These are phyloP conservation scores for Sebastes nivosus DNA, from an alignment of 2,797 vertebrate species.

Conservation along the genomic window DNA sequence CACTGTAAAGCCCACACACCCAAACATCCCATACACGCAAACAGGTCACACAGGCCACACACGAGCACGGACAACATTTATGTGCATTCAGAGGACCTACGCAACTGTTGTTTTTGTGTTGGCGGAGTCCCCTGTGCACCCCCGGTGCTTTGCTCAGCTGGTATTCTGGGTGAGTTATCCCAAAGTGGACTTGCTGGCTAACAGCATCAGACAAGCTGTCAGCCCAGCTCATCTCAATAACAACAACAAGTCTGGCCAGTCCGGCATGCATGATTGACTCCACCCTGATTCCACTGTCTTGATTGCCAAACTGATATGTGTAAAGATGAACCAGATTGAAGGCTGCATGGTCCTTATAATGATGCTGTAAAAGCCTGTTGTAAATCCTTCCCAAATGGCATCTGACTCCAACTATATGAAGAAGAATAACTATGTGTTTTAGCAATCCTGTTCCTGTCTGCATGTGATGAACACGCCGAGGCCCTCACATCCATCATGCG, in stretches of 20 bases:
- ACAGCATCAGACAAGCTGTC: slow-evolving; percentile 76
- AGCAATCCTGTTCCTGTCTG: neutral
- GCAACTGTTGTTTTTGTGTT: slow-evolving; percentile 63
- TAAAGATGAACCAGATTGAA: slow-evolving; percentile 5
- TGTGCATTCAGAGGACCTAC: slow-evolving; percentile 20
- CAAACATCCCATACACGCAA: slow-evolving; percentile 15
- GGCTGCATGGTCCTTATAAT: neutral
- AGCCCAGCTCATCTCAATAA: slow-evolving; percentile 64
- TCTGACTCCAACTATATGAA: neutral
- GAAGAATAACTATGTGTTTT: slow-evolving; percentile 6
- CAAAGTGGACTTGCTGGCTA: slow-evolving; percentile 60
- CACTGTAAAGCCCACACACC: slow-evolving; percentile 23
- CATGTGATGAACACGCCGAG: neutral
- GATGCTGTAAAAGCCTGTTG: neutral
- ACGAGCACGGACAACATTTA: slow-evolving; percentile 38
- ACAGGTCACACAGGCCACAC: slow-evolving; percentile 55
- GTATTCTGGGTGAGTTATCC: slow-evolving; percentile 75
- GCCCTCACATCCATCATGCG: slow-evolving; percentile 27
- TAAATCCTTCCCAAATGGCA: neutral
- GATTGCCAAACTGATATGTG: slow-evolving; percentile 11
- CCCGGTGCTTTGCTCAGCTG: slow-evolving; percentile 71
- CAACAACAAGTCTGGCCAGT: slow-evolving; percentile 65
- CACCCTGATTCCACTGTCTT: slow-evolving; percentile 27
- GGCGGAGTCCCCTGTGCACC: neutral
- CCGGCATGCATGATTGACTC: slow-evolving; percentile 50